Evolutionary conservation across 1,140 invertebrate genomes (phyloP), one percentile per base, ranked within the genome.

Genomic region (Sycophila sp.): DNA sequence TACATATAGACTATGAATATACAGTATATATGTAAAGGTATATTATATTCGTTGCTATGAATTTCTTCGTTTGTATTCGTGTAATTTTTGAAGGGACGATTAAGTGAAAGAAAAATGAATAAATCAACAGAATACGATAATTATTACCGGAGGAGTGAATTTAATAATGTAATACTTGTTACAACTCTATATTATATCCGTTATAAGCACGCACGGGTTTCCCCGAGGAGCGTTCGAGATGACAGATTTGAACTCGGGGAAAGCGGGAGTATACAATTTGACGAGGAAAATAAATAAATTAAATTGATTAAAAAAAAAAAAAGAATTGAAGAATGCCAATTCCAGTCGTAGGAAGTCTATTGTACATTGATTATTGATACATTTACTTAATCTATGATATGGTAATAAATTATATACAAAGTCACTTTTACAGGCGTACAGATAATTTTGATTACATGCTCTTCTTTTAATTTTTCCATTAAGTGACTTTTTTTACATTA

Each of bases 311-410:
- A n/a, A n/a, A n/a, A n/a, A n/a, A n/a, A n/a, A n/a, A n/a, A n/a
- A n/a, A n/a, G n/a, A n/a, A n/a, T n/a, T n/a, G n/a, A n/a, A n/a
- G n/a, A n/a, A 59, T 49, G 34, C 62, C 34, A 78, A 81, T 78
- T 81, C 69, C 77, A 79, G 79, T 78, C 76, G 80, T 86, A 85
- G 83, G 78, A 76, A 79, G 81, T 86, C 78, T 84, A 85, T 85
- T 86, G 84, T 86, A 86, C 80, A 85, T 85, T 85, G 79, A 83
- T 85, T 85, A 85, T 84, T 85, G 83, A 85, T 84, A 86, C 80
- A 81, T 85, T 83, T 81, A 82, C 82, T 82, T 71, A 71, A 58
- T 66, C 65, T 71, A 71, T 59, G 74, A 83, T 81, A 85, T 80
- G 56, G 82, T 80, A 81, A 86, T 86, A 85, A 85, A 86, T 86